A percentile compares a stretch with the other conserved stretches of the same genome.
Conservation (phyloP, 2,113 vertebrate genomes). For the Peromyscus leucopus region DNA sequence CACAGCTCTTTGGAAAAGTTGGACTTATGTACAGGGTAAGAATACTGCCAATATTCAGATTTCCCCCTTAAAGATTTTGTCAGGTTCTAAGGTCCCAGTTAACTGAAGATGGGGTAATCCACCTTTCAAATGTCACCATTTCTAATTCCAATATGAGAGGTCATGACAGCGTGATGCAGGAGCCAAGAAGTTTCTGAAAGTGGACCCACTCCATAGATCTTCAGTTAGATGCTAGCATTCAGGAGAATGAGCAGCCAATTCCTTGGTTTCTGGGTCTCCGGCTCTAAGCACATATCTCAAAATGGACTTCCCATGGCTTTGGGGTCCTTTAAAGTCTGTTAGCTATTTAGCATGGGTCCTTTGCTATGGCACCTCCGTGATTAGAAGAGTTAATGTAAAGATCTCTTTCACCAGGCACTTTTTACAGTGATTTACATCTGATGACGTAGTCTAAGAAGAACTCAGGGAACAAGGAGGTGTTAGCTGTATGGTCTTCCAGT, state of each 20-base stretch:
- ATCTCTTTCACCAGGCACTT: neutral
- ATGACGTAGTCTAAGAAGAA: neutral
- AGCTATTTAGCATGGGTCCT: neutral
- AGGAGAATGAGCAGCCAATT: neutral
- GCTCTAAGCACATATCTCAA: neutral
- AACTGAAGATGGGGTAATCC: neutral
- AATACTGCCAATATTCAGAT: neutral
- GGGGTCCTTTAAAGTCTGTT: neutral
- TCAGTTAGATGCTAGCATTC: neutral
- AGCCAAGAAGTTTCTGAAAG: neutral
- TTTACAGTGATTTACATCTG: neutral
- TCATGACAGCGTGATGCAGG: neutral
- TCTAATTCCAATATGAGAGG: neutral
- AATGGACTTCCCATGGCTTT: neutral
- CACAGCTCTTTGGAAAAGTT: neutral
- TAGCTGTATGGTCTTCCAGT: neutral
- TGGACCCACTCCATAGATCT: neutral
- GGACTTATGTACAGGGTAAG: neutral
- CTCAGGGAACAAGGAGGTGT: fast-evolving
- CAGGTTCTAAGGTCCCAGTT: neutral
- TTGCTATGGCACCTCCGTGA: neutral
- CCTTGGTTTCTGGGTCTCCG: neutral
- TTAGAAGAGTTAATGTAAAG: neutral
- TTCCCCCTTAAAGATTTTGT: neutral
- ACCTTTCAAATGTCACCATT: neutral